A percentile compares a stretch with the other conserved stretches of the same genome.
phyloP scores from a whole-genome alignment of 2,113 vertebrate species.

The Casuarius casuarius region DNA sequence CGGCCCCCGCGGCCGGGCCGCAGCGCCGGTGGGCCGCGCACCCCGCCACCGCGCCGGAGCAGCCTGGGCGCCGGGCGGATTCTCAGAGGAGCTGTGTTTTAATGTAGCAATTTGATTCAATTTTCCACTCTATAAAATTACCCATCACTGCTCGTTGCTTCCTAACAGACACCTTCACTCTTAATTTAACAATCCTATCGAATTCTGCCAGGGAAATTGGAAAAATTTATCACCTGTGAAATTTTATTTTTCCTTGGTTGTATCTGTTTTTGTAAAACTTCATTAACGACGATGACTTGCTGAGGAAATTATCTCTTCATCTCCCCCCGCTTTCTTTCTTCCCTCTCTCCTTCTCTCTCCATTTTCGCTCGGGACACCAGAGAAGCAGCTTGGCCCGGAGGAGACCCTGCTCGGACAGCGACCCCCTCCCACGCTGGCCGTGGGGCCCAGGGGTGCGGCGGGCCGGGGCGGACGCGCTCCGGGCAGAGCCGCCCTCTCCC shows the following conservation, averaged over 20 bases:
- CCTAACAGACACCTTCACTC: conserved; percentile 91
- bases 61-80: conserved; percentile 70
- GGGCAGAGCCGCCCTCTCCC: background rate
- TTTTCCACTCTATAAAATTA: conserved; percentile 98
- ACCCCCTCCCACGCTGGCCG: background rate
- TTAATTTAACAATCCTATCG: conserved; percentile 94
- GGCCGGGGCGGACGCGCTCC: fast-evolving
- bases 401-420: conserved; percentile 73
- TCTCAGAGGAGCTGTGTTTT: conserved; percentile 87
- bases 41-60: conserved; percentile 59
- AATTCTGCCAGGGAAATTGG: conserved; percentile 92
- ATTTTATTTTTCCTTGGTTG: conserved; percentile 93
- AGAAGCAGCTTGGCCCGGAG: conserved; percentile 62
- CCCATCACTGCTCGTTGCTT: conserved; percentile 89
- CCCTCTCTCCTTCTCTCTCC: background rate
- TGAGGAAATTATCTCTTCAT: conserved; percentile 85
- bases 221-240: conserved; percentile 98
- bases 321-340: background rate
- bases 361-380: conserved; percentile 62
- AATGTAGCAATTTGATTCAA: conserved; percentile 96
- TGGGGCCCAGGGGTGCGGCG: background rate
- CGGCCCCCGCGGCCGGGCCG: background rate
- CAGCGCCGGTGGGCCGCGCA: conserved; percentile 11
- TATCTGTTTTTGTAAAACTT: conserved; percentile 91
- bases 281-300: conserved; percentile 90